phyloP scores from a whole-genome alignment of 2,113 vertebrate genomes.

The Microcebus griseorufus region DNA sequence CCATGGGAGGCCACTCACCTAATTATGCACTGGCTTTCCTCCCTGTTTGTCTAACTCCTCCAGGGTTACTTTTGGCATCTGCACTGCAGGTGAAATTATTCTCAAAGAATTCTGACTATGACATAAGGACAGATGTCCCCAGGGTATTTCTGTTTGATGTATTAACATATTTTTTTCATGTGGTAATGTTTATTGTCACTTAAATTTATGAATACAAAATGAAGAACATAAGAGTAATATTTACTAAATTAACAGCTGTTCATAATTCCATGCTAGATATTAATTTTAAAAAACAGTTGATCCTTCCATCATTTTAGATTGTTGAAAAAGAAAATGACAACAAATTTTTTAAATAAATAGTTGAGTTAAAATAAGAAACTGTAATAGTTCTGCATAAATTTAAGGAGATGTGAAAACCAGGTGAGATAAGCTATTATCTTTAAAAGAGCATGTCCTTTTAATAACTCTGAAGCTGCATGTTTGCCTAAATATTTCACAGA shows the following conservation, averaged over 20 bases:
- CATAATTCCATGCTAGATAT: not conserved
- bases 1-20: conserved; percentile 43
- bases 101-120: conserved; percentile 20
- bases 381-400: not conserved
- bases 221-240: conserved; percentile 64
- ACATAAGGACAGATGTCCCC: conserved; percentile 60
- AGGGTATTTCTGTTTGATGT: conserved; percentile 66
- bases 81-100: conserved; percentile 72
- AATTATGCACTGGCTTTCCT: conserved; percentile 72
- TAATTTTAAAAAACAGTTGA: not conserved
- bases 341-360: not conserved
- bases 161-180: conserved; percentile 65
- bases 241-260: conserved; percentile 62
- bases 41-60: conserved; percentile 48
- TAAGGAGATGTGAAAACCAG: not conserved
- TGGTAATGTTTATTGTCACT: conserved; percentile 72
- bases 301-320: not conserved
- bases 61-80: conserved; percentile 72
- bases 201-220: conserved; percentile 67
- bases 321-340: not conserved
- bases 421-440: not conserved
- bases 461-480: not conserved
- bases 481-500: not conserved
- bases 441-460: not conserved
- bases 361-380: conserved; percentile 14